A percentile compares a stretch with the other conserved stretches of the same genome.
phyloP scores from a whole-genome alignment of 2,888 invertebrate species.

The Drosophila barbarae region DNA sequence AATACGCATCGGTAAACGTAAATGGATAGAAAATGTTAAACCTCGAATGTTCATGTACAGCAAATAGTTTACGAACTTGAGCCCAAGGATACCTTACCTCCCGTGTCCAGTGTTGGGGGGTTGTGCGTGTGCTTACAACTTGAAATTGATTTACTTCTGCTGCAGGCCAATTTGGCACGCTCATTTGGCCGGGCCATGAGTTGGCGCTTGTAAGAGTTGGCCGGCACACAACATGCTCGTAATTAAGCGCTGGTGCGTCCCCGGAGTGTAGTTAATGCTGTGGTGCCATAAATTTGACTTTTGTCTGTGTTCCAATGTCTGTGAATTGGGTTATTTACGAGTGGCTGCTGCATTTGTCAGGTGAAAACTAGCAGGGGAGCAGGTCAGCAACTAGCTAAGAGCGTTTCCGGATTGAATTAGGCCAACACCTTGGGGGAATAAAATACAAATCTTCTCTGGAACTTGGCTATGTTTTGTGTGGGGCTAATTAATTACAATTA shows the following conservation, averaged over 20 bases:
- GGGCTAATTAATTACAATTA: slow-evolving; percentile 1
- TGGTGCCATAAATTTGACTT: slow-evolving; percentile 49
- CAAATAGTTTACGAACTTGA: slow-evolving; percentile 29
- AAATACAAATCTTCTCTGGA: background rate
- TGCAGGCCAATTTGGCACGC: slow-evolving; percentile 56
- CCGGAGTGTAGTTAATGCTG: slow-evolving; percentile 52
- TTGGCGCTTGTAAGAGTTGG: slow-evolving; percentile 42
- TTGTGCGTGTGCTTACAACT: slow-evolving; percentile 37
- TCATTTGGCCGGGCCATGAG: slow-evolving; percentile 41
- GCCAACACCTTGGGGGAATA: background rate
- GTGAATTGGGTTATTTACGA: slow-evolving; percentile 34
- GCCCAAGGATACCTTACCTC: background rate
- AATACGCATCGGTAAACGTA: background rate
- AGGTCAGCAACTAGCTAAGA: background rate
- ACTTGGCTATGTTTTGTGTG: background rate
- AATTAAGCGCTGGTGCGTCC: slow-evolving; percentile 57
- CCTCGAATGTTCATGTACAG: background rate
- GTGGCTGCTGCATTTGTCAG: slow-evolving; percentile 36
- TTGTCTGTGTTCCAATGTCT: slow-evolving; percentile 20
- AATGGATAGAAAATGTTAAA: slow-evolving; percentile 1
- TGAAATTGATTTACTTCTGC: slow-evolving; percentile 59
- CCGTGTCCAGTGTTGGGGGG: background rate
- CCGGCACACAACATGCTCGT: slow-evolving; percentile 46
- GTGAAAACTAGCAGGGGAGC: slow-evolving; percentile 8
- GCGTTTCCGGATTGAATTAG: slow-evolving; percentile 26